Evolutionary conservation across 1,140 invertebrate species (phyloP), one percentile per base, ranked within the genome.

Genomic region (Amyelois transitella): DNA sequence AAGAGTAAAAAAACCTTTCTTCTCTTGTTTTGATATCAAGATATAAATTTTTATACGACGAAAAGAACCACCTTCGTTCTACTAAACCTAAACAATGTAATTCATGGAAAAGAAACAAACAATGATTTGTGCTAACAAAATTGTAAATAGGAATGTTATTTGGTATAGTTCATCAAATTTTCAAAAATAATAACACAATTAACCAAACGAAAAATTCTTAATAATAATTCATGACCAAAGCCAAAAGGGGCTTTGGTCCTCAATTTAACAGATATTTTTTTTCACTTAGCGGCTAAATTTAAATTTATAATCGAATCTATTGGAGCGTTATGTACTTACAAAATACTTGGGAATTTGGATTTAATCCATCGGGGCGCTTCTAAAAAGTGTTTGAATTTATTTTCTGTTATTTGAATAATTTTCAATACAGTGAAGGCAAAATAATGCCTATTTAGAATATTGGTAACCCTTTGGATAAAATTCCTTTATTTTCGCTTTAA

Each of bases 301-400:
- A 45, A 55, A 49, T 55, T 55, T 55, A 55, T 55, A 55, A 55
- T 55, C 25, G 43, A 55, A 55, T 48, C 53, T 55, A 55, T 55
- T 55, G 24, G 53, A 28, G 18, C 25, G 53, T 32, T 49, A 49
- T 25, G 53, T 49, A 43, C 43, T 21, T 47, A 38, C 53, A 49
- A 49, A 55, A 43, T 49, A 50, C 45, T 48, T 22, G 45, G 45
- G 10, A 48, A 48, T 48, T 48, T 28, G 17, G 49, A 51, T 18
- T 51, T 51, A 51, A 32, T 60, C 49, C 17, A 18, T 38, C 18
- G 49, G 62, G 61, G 56, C 51, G 45, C 49, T 48, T 48, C 45
- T 48, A 21, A 48, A 48, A 48, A 48, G 45, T 17, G 19, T 48
- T 48, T 48, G 45, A 48, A 48, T 48, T 48, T 18, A 48, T 48